Conservation (phyloP, 2,797 vertebrate genomes). For the Gastrophryne carolinensis region DNA sequence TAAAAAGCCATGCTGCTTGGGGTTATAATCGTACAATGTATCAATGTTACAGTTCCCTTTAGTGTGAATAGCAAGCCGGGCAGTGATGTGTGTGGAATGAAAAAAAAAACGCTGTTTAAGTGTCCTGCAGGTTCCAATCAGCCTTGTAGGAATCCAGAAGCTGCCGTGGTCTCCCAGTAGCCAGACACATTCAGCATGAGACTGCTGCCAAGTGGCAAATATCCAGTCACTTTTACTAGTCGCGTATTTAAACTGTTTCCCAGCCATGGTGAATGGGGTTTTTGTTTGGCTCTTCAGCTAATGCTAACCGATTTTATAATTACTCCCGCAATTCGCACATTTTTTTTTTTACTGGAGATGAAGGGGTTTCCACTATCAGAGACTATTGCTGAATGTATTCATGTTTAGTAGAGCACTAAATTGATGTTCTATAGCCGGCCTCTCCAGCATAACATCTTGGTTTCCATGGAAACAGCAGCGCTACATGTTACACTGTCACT, state of each 20-base stretch:
- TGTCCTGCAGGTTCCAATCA: constrained; percentile 8
- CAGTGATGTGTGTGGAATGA: neutral
- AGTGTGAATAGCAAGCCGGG: neutral
- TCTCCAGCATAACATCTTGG: constrained; percentile 40
- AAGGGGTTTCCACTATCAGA: constrained; percentile 39
- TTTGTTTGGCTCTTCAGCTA: constrained; percentile 41
- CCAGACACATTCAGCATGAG: constrained; percentile 27
- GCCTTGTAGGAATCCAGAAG: constrained; percentile 33
- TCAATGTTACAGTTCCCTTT: neutral
- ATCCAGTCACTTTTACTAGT: constrained; percentile 44
- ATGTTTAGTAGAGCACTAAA: constrained; percentile 54
- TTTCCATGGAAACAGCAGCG: constrained; percentile 43
- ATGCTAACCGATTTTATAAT: constrained; percentile 44
- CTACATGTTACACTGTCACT: constrained; percentile 29
- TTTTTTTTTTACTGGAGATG: constrained; percentile 34
- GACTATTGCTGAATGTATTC: constrained; percentile 45
- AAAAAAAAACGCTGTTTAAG: neutral
- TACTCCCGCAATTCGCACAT: constrained; percentile 29
- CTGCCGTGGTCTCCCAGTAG: constrained; percentile 20
- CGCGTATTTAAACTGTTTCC: constrained; percentile 36
- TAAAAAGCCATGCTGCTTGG: neutral
- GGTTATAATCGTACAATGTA: neutral
- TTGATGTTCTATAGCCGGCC: constrained; percentile 46
- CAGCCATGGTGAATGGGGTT: constrained; percentile 37
- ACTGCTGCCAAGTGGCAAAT: constrained; percentile 30